phyloP scores from a whole-genome alignment of 2,888 invertebrate genomes.

The Neoscelio sp. region DNA sequence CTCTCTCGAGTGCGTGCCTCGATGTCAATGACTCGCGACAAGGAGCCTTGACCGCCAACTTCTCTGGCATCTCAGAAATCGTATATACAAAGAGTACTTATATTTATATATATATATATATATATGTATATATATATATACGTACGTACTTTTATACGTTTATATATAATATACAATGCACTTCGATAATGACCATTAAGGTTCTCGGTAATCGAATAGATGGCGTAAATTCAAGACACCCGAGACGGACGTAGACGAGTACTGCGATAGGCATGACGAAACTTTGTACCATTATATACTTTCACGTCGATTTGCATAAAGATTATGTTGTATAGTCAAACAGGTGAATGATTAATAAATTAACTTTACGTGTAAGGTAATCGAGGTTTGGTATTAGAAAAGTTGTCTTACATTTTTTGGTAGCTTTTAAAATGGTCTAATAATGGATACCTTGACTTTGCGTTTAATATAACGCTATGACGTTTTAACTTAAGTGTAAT shows the following conservation, averaged over 20 bases:
- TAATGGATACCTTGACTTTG: too few species aligned
- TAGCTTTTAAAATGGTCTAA: not conserved
- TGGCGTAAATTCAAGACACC: slow-evolving; percentile 61
- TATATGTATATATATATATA: slow-evolving; percentile 24
- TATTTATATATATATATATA: not conserved
- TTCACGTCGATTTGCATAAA: slow-evolving; percentile 31
- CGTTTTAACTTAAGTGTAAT: too few species aligned
- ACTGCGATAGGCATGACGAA: slow-evolving; percentile 54
- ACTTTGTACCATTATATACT: slow-evolving; percentile 18
- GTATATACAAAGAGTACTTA: slow-evolving; percentile 61
- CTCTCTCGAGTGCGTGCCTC: slow-evolving; percentile 70
- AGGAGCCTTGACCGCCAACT: slow-evolving; percentile 82
- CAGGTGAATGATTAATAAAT: slow-evolving; percentile 15
- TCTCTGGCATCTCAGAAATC: slow-evolving; percentile 76
- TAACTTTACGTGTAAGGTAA: slow-evolving; percentile 11
- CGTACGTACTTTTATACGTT: not conserved
- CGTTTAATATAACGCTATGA: too few species aligned
- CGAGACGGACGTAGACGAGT: slow-evolving; percentile 11
- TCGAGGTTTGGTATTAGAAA: not conserved
- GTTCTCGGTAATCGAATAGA: slow-evolving; percentile 46
- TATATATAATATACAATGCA: slow-evolving; percentile 46
- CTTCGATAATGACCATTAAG: slow-evolving; percentile 52
- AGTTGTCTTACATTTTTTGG: not conserved
- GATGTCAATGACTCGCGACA: slow-evolving; percentile 81
- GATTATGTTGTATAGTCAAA: slow-evolving; percentile 14